Evolutionary conservation across 2,113 vertebrate species (phyloP).

Genomic region (Bolborhynchus lineola): DNA sequence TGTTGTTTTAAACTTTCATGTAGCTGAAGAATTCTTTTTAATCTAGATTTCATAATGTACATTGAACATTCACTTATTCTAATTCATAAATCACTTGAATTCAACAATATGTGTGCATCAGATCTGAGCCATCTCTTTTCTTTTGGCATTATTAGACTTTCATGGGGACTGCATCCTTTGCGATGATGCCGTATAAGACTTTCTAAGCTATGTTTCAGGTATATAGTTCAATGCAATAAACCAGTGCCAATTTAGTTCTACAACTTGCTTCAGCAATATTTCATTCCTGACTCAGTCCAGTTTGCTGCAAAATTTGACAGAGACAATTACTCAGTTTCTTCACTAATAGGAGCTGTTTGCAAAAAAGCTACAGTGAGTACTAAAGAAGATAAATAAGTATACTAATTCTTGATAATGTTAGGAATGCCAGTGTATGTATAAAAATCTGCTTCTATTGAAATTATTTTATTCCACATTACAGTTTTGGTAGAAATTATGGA

Average conservation of each 20-base stretch:
- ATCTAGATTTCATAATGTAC: neutral
- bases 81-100: neutral
- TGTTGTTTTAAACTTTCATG: neutral
- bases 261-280: neutral
- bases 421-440: neutral
- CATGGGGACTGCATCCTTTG: neutral
- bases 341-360: neutral
- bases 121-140: neutral
- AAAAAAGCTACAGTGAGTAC: neutral
- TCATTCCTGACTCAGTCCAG: neutral
- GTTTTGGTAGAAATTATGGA: neutral
- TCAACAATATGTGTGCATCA: neutral
- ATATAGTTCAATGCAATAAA: neutral
- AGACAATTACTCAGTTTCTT: neutral
- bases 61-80: neutral
- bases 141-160: neutral
- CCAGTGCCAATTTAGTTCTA: neutral
- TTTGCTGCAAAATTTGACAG: neutral
- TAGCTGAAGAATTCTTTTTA: neutral
- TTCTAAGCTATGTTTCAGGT: neutral
- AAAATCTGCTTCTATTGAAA: neutral
- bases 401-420: neutral
- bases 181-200: neutral
- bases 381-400: neutral
- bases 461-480: neutral